A percentile compares a stretch with the other conserved stretches of the same genome.
Conservation (phyloP, 1,140 invertebrate species). For the Sogatella furcifera region DNA sequence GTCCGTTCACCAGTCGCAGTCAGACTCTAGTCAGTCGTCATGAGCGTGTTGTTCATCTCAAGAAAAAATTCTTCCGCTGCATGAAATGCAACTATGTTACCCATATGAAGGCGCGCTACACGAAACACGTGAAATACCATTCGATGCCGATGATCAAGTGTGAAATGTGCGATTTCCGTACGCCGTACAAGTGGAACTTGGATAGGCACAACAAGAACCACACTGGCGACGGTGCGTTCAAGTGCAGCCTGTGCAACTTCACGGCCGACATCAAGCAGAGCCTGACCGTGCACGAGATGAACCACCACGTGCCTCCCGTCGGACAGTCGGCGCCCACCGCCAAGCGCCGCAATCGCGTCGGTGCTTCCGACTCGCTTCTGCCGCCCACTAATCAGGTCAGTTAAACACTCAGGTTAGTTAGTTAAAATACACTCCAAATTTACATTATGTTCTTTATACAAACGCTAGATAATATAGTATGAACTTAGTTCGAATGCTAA, state of each 20-base stretch:
- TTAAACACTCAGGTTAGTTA: constrained; percentile 18
- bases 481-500: too few species aligned
- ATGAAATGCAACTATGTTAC: constrained; percentile 83
- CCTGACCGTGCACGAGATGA: constrained; percentile 82
- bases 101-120: constrained; percentile 77
- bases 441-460: too few species aligned
- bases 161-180: constrained; percentile 82
- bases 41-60: constrained; percentile 44
- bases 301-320: constrained; percentile 69
- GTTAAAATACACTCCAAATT: constrained; percentile 12
- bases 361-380: constrained; percentile 48
- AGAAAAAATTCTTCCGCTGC: constrained; percentile 68
- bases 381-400: constrained; percentile 28
- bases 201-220: constrained; percentile 89
- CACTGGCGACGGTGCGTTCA: constrained; percentile 64
- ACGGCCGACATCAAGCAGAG: constrained; percentile 86
- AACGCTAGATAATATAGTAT: too few species aligned
- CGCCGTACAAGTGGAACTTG: constrained; percentile 87
- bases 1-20: constrained; percentile 30
- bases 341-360: constrained; percentile 51
- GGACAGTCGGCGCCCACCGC: constrained; percentile 41
- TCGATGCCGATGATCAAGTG: constrained; percentile 91
- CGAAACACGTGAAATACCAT: constrained; percentile 90
- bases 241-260: constrained; percentile 82
- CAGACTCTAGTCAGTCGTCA: constrained; percentile 32